These are phyloP conservation scores for Plutella xylostella DNA, from an alignment of 2,888 invertebrate genomes.

Conservation along the genomic window DNA sequence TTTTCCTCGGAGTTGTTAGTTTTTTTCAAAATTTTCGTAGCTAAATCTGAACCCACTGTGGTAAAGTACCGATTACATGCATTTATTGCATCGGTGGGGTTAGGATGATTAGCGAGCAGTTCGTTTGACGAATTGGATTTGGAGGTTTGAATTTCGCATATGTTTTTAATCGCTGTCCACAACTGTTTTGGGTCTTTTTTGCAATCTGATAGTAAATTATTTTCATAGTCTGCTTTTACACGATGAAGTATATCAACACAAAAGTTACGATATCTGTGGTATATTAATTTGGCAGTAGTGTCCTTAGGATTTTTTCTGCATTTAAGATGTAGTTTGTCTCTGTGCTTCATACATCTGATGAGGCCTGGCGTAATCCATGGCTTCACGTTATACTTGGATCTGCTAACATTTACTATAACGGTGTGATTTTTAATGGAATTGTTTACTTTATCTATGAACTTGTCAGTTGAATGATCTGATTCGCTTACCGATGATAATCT, in stretches of 20 bases:
- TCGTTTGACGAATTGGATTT: neutral
- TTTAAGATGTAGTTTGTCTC: neutral
- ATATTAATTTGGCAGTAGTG: neutral
- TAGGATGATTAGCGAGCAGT: neutral
- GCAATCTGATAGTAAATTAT: neutral
- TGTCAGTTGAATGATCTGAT: too few species aligned
- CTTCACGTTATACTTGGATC: neutral
- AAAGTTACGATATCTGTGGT: neutral
- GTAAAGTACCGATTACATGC: neutral
- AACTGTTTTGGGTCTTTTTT: neutral
- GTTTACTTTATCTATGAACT: neutral
- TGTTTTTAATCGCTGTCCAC: neutral
- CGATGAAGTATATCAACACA: neutral
- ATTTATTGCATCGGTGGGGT: neutral
- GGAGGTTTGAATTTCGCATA: neutral
- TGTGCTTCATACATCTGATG: neutral
- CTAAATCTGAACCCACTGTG: neutral
- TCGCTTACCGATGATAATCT: too few species aligned
- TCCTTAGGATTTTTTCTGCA: neutral
- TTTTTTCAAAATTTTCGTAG: neutral
- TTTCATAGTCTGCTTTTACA: neutral
- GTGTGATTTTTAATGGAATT: neutral
- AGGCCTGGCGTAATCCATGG: slow-evolving; percentile 1
- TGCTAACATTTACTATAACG: neutral
- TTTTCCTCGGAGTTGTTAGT: neutral